Conservation (phyloP, 1,140 invertebrate genomes). For the Microvelia longipes region DNA sequence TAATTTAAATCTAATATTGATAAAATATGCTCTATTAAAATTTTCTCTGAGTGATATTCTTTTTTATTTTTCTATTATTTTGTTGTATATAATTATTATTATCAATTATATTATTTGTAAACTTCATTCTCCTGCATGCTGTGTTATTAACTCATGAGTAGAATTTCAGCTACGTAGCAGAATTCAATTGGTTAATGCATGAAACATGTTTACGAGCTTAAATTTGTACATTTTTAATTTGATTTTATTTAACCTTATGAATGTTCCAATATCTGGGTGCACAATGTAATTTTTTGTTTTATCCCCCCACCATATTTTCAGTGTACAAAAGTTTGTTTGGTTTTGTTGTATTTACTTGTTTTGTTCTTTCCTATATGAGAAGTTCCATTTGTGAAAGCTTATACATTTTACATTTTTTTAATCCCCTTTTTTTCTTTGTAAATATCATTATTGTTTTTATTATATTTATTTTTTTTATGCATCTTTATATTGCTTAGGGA, state of each 20-base stretch:
- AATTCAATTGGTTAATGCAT: too few species aligned
- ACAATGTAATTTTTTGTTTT: background rate
- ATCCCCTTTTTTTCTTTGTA: background rate
- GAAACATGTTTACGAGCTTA: too few species aligned
- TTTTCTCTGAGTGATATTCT: too few species aligned
- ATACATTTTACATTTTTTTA: background rate
- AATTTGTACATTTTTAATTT: background rate
- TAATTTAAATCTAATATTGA: too few species aligned
- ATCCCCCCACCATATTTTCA: background rate
- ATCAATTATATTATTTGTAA: too few species aligned
- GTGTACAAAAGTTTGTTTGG: too few species aligned
- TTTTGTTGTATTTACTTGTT: background rate
- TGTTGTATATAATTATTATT: too few species aligned
- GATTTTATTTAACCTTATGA: background rate
- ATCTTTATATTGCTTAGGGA: conserved; percentile 3
- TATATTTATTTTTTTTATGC: conserved; percentile 26
- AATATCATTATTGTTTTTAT: background rate
- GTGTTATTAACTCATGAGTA: too few species aligned
- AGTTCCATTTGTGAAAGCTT: background rate
- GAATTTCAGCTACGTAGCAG: too few species aligned
- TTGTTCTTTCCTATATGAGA: background rate
- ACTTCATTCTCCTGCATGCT: too few species aligned
- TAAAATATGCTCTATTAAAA: too few species aligned
- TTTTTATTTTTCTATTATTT: too few species aligned
- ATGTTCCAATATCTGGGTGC: background rate